phyloP scores from a whole-genome alignment of 2,888 invertebrate genomes.

The Priapulus caudatus region DNA sequence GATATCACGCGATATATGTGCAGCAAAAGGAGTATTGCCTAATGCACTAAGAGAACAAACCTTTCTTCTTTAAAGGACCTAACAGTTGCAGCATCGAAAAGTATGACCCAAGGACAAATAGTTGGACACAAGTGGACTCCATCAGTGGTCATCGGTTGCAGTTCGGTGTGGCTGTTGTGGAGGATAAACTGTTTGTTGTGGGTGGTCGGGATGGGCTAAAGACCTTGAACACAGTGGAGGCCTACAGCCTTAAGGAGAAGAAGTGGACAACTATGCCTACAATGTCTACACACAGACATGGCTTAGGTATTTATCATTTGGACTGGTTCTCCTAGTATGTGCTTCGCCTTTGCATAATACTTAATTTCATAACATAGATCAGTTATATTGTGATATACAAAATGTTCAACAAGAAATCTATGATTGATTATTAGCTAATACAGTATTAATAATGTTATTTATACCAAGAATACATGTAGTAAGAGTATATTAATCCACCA shows the following conservation, averaged over 20 bases:
- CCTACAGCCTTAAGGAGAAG: constrained; percentile 44
- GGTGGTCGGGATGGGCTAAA: constrained; percentile 86
- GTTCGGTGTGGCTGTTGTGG: constrained; percentile 70
- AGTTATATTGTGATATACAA: no score
- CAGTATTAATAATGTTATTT: no score
- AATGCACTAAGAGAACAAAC: no score
- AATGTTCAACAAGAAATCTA: no score
- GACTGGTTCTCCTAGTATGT: neutral
- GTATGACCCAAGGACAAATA: constrained; percentile 67
- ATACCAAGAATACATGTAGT: no score
- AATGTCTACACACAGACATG: constrained; percentile 72
- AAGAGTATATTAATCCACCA: no score
- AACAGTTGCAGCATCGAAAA: constrained; percentile 58
- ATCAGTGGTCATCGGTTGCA: constrained; percentile 72
- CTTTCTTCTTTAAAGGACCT: neutral
- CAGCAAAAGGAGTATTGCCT: no score
- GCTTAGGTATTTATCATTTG: constrained; percentile 35
- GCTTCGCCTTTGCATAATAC: neutral
- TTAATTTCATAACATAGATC: neutral
- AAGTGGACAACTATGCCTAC: constrained; percentile 68
- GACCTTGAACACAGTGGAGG: constrained; percentile 49
- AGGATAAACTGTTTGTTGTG: constrained; percentile 62
- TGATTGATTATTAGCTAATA: no score
- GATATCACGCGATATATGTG: no score
- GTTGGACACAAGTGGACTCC: constrained; percentile 60